A percentile compares a stretch with the other conserved stretches of the same genome.
phyloP scores from a whole-genome alignment of 2,888 invertebrate genomes.

The Molorchus minor region DNA sequence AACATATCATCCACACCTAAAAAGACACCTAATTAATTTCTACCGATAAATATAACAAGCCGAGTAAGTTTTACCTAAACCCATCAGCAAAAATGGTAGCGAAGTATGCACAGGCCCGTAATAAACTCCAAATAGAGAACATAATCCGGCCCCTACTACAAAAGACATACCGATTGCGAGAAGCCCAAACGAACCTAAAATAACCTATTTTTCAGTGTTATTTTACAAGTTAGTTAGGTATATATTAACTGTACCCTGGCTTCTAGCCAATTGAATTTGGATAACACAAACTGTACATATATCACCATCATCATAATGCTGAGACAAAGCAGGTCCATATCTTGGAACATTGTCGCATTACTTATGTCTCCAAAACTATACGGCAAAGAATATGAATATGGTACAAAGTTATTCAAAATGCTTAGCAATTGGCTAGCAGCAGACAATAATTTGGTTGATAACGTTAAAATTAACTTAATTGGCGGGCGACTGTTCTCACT shows the following conservation, averaged over 20 bases:
- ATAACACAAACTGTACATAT: conserved; percentile 77
- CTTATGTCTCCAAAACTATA: conserved; percentile 80
- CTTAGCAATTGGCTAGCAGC: too few relatives aligned
- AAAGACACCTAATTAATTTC: conserved; percentile 17
- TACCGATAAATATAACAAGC: not conserved
- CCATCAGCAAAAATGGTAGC: conserved; percentile 82
- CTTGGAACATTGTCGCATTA: conserved; percentile 75
- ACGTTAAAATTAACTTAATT: too few relatives aligned
- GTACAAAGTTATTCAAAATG: too few relatives aligned
- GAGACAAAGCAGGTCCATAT: conserved; percentile 73
- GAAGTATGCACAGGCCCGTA: conserved; percentile 86
- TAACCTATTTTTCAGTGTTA: conserved; percentile 63
- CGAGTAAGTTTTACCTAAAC: conserved; percentile 67
- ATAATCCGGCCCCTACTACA: conserved; percentile 74
- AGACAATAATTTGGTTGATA: too few relatives aligned
- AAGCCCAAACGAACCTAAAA: conserved; percentile 74
- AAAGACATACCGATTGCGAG: conserved; percentile 79
- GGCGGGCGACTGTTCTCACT: too few relatives aligned
- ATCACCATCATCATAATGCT: conserved; percentile 78
- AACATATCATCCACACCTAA: conserved; percentile 84
- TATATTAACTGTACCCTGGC: conserved; percentile 66
- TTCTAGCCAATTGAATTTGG: conserved; percentile 79
- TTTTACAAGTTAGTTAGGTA: conserved; percentile 6
- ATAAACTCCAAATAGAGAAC: conserved; percentile 74
- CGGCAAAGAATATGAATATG: conserved; percentile 14